Conservation (phyloP, 2,888 invertebrate genomes). For the Drosophila kokeensis region DNA sequence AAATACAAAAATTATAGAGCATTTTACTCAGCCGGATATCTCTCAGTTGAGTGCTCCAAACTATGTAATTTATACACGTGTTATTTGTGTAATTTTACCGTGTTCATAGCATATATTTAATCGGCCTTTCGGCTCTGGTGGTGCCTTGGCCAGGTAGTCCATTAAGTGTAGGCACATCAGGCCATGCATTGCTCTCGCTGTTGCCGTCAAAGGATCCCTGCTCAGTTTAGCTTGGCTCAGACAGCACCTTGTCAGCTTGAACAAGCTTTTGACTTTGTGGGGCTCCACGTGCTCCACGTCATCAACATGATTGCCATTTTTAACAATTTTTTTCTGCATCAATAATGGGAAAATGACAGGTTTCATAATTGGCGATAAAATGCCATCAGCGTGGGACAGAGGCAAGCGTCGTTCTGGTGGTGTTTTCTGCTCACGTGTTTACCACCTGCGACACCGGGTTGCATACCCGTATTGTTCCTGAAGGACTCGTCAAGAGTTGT, state of each 20-base stretch:
- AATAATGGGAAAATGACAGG: slow-evolving; percentile 70
- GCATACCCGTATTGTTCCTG: slow-evolving; percentile 3
- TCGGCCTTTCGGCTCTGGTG: slow-evolving; percentile 18
- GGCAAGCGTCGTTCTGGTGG: slow-evolving; percentile 13
- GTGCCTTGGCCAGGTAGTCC: slow-evolving; percentile 31
- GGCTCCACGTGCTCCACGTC: slow-evolving; percentile 47
- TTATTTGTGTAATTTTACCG: slow-evolving; percentile 1
- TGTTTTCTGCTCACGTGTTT: slow-evolving; percentile 52
- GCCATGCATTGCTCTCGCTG: slow-evolving; percentile 12
- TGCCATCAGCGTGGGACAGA: slow-evolving; percentile 61
- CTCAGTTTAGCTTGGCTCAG: slow-evolving; percentile 24
- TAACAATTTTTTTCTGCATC: slow-evolving; percentile 42
- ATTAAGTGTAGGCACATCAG: slow-evolving; percentile 18
- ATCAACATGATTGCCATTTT: slow-evolving; percentile 75
- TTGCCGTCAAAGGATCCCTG: slow-evolving; percentile 14
- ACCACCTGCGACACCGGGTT: slow-evolving; percentile 27
- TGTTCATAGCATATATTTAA: slow-evolving; percentile 27
- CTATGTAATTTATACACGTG: background rate
- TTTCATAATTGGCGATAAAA: slow-evolving; percentile 78
- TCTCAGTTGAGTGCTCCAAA: background rate
- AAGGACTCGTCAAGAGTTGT: background rate
- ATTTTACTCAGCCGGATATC: background rate
- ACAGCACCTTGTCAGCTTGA: slow-evolving; percentile 58
- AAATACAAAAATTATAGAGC: no score
- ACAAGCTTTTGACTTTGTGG: slow-evolving; percentile 29